Conservation (phyloP, 2,113 vertebrate species). For the Alethe diademata region DNA sequence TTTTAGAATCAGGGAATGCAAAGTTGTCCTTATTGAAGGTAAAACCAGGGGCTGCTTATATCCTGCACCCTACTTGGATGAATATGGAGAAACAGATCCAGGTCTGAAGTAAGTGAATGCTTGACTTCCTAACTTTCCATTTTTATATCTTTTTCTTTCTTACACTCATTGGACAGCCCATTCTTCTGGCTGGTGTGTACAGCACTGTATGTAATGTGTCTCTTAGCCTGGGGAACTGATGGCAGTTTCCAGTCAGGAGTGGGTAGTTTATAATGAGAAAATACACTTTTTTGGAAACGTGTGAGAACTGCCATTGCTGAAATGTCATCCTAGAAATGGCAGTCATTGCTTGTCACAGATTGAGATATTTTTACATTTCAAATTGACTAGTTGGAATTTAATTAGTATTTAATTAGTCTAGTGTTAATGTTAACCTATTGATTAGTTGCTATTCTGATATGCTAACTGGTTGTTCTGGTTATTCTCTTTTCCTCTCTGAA, state of each 20-base stretch:
- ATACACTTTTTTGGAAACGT: neutral
- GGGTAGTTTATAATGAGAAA: neutral
- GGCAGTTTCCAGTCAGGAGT: neutral
- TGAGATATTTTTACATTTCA: neutral
- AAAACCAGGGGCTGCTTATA: conserved; percentile 92
- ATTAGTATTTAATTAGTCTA: neutral
- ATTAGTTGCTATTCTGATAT: neutral
- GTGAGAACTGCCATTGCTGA: neutral
- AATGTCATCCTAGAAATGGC: neutral
- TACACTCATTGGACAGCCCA: neutral
- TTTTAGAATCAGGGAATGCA: conserved; percentile 92
- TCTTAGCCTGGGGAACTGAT: neutral
- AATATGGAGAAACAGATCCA: conserved; percentile 98
- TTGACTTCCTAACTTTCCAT: neutral
- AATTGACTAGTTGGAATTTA: neutral
- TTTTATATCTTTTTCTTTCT: neutral
- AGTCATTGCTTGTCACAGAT: neutral
- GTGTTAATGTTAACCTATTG: neutral
- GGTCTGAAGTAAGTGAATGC: conserved; percentile 82
- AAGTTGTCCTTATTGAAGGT: conserved; percentile 91
- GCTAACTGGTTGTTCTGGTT: neutral
- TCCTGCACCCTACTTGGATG: conserved; percentile 94
- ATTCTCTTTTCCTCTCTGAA: conserved; percentile 32
- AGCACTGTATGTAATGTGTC: neutral
- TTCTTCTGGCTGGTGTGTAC: neutral